Evolutionary conservation across 2,888 invertebrate species (phyloP).

Genomic region (Parthenolecanium corni): DNA sequence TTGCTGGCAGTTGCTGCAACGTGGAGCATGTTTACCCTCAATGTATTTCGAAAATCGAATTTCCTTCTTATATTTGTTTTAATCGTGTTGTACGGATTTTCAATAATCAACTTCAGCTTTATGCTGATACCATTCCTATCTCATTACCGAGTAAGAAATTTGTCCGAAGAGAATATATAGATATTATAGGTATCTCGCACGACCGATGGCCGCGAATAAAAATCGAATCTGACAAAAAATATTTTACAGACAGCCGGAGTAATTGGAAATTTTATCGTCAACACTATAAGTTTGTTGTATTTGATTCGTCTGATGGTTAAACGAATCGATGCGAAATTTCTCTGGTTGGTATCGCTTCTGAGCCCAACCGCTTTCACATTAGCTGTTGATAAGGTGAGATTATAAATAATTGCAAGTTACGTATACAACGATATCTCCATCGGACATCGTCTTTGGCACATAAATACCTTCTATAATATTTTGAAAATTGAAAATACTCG

Average conservation of each 20-base stretch:
- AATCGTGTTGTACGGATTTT: conserved; percentile 65
- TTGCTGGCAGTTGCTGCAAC: conserved; percentile 55
- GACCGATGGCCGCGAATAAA: too few species aligned
- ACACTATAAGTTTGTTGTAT: conserved; percentile 64
- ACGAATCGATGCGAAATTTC: conserved; percentile 53
- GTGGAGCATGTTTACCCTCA: conserved; percentile 54
- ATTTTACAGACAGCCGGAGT: conserved; percentile 61
- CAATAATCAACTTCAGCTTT: conserved; percentile 69
- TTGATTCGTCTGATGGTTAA: conserved; percentile 68
- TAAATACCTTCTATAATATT: too few species aligned
- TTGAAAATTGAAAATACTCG: too few species aligned
- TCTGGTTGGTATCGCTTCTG: conserved; percentile 66
- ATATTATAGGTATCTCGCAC: too few species aligned
- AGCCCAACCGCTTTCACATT: conserved; percentile 73
- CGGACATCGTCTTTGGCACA: too few species aligned
- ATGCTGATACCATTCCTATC: conserved; percentile 79
- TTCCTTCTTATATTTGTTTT: conserved; percentile 64
- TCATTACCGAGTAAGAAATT: conserved; percentile 57
- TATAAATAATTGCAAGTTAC: too few species aligned
- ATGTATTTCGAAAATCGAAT: conserved; percentile 68
- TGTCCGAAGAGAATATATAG: too few species aligned
- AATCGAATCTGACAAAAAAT: too few species aligned
- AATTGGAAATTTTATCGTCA: conserved; percentile 64
- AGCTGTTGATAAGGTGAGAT: conserved; percentile 58
- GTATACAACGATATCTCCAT: too few species aligned